Percentiles rank a stretch among this genome's conserved stretches.
phyloP scores from a whole-genome alignment of 2,888 invertebrate genomes.

The Ischnura elegans region DNA sequence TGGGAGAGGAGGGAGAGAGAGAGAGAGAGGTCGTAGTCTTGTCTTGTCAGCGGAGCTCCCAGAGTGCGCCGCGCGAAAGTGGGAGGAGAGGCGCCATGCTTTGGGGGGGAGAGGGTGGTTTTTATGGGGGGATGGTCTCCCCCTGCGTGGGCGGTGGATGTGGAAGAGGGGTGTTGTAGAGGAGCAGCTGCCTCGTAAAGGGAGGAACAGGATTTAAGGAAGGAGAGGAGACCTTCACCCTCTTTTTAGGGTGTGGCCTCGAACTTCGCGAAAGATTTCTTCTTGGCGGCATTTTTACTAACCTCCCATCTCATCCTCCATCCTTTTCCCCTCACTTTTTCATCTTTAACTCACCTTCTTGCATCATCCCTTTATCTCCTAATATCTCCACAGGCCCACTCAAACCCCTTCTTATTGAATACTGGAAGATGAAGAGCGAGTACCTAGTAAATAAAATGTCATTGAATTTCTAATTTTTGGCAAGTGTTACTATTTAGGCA shows the following conservation, averaged over 20 bases:
- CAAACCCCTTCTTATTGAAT: too few relatives aligned
- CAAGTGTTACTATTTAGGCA: too few relatives aligned
- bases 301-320: neutral
- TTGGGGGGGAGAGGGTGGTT: neutral
- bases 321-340: neutral
- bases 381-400: too few relatives aligned
- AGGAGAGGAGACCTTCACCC: neutral
- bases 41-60: neutral
- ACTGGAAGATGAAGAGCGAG: too few relatives aligned
- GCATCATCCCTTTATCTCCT: too few relatives aligned
- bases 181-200: constrained; percentile 7
- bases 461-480: too few relatives aligned
- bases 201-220: neutral
- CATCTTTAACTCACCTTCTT: neutral
- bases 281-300: neutral
- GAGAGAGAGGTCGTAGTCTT: neutral
- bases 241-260: constrained; percentile 28
- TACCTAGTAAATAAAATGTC: too few relatives aligned
- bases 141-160: neutral
- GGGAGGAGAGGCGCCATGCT: neutral
- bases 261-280: constrained; percentile 41
- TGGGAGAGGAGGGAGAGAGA: too few relatives aligned
- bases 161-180: neutral
- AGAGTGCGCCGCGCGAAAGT: neutral
- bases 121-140: neutral